Base-by-base conservation (phyloP, 2,113 vertebrate species). In the Neotoma lepida region DNA sequence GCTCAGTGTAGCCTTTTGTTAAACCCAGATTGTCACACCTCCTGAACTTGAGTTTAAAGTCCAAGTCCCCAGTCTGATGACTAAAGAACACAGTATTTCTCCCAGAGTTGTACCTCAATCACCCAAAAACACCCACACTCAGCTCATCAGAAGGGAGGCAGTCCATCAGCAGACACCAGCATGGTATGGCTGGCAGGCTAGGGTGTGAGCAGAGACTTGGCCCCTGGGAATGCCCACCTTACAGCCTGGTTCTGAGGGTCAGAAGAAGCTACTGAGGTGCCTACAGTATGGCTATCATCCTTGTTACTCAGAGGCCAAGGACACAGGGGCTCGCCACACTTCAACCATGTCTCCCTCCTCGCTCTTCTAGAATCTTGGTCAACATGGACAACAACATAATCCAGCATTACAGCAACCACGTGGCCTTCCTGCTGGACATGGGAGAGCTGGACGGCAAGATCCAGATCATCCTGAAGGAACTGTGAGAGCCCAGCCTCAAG, bases 371-470 rank as follows among this genome's bases (percentile, higher is more conserved):
- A 93, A 99, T 99, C 95, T 98, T 99, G 54, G 98, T 99, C 94
- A 99, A 99, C 98, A 99, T 99, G 99, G 99, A 99, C 85, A 99
- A 99, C 98, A 99, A 99, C 98, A 99, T 99, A 96, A 98, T 99
- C 8, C 98, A 99, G 98, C 99, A 99, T 97, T 99, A 99, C 97
- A 99, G 99, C 98, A 99, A 99, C 98, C 99, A 99, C 30, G 98
- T 99, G 0, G 99, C 99, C 95, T 99, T 99, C 95, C 99, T 99
- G 74, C 98, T 99, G 56, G 99, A 99, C 95, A 93, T 99, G 96
- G 98, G 98, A 0, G 99, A 99, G 94, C 90, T 97, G 6, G 98
- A 98, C 30, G 99, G 98, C 84, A 99, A 99, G 97, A 98, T 99
- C 97, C 99, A 99, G 98, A 96, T 99, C 97, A 99, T 98, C 74